Percentiles rank a stretch among this genome's conserved stretches.
Evolutionary conservation across 2,113 vertebrate genomes (phyloP).

Genomic region (Ciconia boyciana): DNA sequence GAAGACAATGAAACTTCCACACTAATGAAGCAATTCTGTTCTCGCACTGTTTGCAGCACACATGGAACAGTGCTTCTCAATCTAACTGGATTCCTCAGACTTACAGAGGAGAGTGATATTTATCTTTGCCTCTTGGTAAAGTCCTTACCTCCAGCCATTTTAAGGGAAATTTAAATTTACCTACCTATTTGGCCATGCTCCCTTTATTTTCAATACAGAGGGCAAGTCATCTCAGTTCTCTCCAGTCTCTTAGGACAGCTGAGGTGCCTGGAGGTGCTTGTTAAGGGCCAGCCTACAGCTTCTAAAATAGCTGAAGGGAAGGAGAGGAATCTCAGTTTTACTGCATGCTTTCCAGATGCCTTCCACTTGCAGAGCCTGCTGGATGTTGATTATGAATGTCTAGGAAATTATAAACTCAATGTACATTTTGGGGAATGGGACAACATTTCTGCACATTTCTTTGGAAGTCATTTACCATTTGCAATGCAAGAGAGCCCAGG

Average conservation of each 20-base stretch:
- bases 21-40: background rate
- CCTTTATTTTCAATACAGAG: background rate
- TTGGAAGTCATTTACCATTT: background rate
- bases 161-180: background rate
- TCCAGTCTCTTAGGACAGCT: background rate
- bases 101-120: background rate
- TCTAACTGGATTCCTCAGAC: background rate
- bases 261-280: background rate
- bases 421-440: background rate
- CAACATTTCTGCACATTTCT: background rate
- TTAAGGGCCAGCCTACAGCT: background rate
- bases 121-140: background rate
- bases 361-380: background rate
- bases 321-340: background rate
- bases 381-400: background rate
- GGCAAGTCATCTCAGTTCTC: background rate
- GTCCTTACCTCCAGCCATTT: background rate
- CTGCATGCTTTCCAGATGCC: background rate
- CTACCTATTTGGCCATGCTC: background rate
- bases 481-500: background rate
- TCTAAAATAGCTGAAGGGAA: background rate
- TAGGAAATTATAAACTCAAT: background rate
- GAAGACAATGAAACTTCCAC: background rate
- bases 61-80: background rate
- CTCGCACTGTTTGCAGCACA: background rate